Conservation (phyloP, 2,113 vertebrate species). For the Nothobranchius furzeri region DNA sequence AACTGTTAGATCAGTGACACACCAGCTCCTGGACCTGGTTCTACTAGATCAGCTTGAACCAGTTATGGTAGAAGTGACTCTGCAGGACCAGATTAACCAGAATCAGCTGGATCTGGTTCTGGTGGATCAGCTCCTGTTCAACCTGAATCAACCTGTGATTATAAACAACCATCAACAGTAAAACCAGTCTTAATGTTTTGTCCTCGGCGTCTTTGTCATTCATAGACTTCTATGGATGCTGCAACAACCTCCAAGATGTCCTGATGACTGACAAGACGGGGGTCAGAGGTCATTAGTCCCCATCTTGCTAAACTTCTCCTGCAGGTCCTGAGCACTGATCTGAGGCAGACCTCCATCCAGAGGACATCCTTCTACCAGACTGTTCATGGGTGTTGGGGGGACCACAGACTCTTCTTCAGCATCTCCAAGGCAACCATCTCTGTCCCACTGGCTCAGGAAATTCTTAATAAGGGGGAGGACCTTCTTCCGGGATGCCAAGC, state of each 20-base stretch:
- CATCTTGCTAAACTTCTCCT: conserved; percentile 84
- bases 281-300: conserved; percentile 22
- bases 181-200: too few relatives aligned
- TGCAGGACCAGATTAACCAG: background rate
- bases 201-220: too few relatives aligned
- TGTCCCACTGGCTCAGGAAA: conserved; percentile 74
- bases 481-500: conserved; percentile 85
- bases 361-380: conserved; percentile 93
- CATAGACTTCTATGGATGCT: background rate
- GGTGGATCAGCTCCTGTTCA: background rate
- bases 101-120: background rate
- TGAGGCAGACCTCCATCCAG: conserved; percentile 85
- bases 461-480: conserved; percentile 86
- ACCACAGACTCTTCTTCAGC: conserved; percentile 71
- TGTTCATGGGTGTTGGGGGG: conserved; percentile 94
- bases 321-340: conserved; percentile 82
- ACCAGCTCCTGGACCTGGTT: background rate
- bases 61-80: too few relatives aligned
- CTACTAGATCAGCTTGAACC: background rate
- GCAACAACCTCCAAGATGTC: background rate
- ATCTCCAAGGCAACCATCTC: conserved; percentile 2
- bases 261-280: background rate
- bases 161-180: too few relatives aligned
- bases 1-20: background rate
- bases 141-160: background rate